Evolutionary conservation across 2,888 invertebrate genomes (phyloP).

Genomic region (Trachelus iudaicus): DNA sequence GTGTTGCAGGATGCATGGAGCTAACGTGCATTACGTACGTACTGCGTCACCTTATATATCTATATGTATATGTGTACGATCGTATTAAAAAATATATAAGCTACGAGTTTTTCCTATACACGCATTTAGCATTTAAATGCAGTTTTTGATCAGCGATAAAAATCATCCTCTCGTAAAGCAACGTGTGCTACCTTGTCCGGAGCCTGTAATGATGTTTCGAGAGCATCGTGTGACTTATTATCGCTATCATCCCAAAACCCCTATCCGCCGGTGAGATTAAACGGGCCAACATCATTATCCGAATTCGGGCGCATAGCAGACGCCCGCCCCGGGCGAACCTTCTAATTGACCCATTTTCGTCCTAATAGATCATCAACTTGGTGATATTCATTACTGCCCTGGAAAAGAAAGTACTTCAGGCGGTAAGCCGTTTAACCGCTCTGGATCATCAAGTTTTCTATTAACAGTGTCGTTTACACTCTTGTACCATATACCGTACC

Average conservation of each 20-base stretch:
- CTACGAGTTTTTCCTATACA: too few species aligned
- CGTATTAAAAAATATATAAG: too few species aligned
- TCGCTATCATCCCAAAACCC: neutral
- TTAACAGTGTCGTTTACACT: conserved; percentile 8
- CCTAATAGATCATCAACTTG: conserved; percentile 50
- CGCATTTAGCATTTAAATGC: too few species aligned
- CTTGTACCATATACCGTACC: conserved; percentile 22
- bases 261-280: conserved; percentile 33
- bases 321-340: conserved; percentile 25
- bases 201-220: neutral
- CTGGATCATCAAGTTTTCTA: conserved; percentile 5
- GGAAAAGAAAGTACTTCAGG: conserved; percentile 24
- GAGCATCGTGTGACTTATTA: conserved; percentile 4
- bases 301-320: conserved; percentile 38
- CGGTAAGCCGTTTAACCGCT: conserved; percentile 1
- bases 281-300: conserved; percentile 43
- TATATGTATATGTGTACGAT: too few species aligned
- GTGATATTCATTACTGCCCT: conserved; percentile 42
- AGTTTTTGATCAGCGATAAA: too few species aligned
- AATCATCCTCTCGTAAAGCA: too few species aligned
- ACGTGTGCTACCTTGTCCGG: too few species aligned
- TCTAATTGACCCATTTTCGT: conserved; percentile 53
- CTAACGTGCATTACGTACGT: too few species aligned
- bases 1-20: neutral
- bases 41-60: too few species aligned